phyloP scores from a whole-genome alignment of 2,797 vertebrate species.

The Rallus crepitans region DNA sequence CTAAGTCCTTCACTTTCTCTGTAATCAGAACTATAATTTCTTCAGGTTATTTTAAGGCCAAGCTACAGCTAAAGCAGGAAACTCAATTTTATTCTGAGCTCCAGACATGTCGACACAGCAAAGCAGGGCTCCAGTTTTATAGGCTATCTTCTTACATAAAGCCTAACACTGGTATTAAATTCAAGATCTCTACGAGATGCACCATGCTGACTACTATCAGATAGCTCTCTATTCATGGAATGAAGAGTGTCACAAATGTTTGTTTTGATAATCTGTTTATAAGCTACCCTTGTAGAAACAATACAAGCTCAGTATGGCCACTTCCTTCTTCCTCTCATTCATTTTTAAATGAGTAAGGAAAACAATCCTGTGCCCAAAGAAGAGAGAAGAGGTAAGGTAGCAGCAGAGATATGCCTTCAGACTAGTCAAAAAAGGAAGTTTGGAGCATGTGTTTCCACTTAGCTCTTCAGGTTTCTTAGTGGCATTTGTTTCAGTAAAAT shows the following conservation, averaged over 20 bases:
- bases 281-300: slow-evolving; percentile 52
- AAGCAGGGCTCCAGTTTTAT: slow-evolving; percentile 84
- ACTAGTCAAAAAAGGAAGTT: slow-evolving; percentile 66
- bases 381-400: slow-evolving; percentile 42
- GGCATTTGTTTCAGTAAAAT: slow-evolving; percentile 55
- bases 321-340: slow-evolving; percentile 47
- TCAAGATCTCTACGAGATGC: slow-evolving; percentile 38
- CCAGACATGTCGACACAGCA: slow-evolving; percentile 90
- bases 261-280: slow-evolving; percentile 70
- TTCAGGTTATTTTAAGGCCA: slow-evolving; percentile 94
- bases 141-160: slow-evolving; percentile 88
- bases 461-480: slow-evolving; percentile 52
- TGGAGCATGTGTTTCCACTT: slow-evolving; percentile 63
- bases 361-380: slow-evolving; percentile 52
- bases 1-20: slow-evolving; percentile 82
- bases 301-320: slow-evolving; percentile 20
- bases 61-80: slow-evolving; percentile 96
- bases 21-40: slow-evolving; percentile 89
- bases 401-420: slow-evolving; percentile 51
- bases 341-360: slow-evolving; percentile 49
- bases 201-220: slow-evolving; percentile 58
- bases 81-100: slow-evolving; percentile 94
- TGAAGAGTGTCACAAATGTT: slow-evolving; percentile 57
- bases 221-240: slow-evolving; percentile 69
- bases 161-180: slow-evolving; percentile 70